Conservation (phyloP, 2,113 vertebrate species). For the Rhabdomys dilectus region DNA sequence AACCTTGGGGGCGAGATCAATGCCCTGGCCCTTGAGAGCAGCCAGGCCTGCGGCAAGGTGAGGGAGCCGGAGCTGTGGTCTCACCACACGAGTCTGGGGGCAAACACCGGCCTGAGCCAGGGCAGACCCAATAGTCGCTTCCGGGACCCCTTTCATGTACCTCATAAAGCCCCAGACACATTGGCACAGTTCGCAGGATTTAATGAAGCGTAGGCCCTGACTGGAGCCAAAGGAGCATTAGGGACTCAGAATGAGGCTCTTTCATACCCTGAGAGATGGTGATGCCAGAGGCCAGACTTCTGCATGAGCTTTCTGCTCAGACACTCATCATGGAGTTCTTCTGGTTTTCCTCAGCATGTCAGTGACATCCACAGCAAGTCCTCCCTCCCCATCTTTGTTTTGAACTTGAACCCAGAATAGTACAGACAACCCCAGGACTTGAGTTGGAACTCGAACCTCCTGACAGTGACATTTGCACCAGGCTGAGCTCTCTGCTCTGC, state of each 20-base stretch:
- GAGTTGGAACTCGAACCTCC: neutral
- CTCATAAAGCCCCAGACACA: slow-evolving; percentile 73
- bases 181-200: slow-evolving; percentile 73
- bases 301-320: neutral
- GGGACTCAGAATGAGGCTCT: slow-evolving; percentile 70
- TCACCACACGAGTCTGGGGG: slow-evolving; percentile 60
- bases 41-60: slow-evolving; percentile 8
- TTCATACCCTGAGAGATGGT: slow-evolving; percentile 66
- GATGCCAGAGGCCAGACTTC: slow-evolving; percentile 56
- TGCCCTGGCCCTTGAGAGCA: slow-evolving; percentile 54
- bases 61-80: slow-evolving; percentile 62
- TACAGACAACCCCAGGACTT: neutral
- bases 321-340: neutral
- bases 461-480: neutral
- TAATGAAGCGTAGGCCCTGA: slow-evolving; percentile 70
- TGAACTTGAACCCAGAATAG: neutral
- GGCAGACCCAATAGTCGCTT: slow-evolving; percentile 50
- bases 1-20: slow-evolving; percentile 63
- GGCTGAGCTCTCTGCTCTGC: neutral
- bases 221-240: slow-evolving; percentile 68
- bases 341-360: neutral
- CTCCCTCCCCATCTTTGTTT: slow-evolving; percentile 16
- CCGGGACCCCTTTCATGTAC: slow-evolving; percentile 72
- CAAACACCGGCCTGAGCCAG: slow-evolving; percentile 32
- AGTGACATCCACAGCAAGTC: neutral